Evolutionary conservation across 1,140 invertebrate genomes (phyloP), one percentile per base, ranked within the genome.

Genomic region (Planococcus citri): DNA sequence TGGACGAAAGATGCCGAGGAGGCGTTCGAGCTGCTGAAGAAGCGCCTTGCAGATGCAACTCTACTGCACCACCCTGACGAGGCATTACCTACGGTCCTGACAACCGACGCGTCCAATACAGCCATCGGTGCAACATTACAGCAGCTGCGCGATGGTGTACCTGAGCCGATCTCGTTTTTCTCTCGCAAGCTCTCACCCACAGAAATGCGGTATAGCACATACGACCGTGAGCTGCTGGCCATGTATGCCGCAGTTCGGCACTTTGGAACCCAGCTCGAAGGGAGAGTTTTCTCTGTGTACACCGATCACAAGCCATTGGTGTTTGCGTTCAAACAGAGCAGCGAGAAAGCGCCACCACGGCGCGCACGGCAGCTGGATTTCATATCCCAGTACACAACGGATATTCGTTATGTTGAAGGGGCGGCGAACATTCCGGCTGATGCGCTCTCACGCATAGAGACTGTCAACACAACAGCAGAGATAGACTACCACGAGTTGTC

Each of bases 211-310:
- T 21, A 37, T 69, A 60, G 74, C 74, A 24, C 77, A 0, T 82
- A 78, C 72, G 80, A 81, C 70, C 69, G 78, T 8, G 80, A 83
- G 73, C 72, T 83, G 1, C 69, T 82, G 1, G 81, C 79, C 0
- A 76, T 80, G 24, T 83, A 81, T 72, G 58, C 72, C 12, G 74
- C 75, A 1, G 73, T 80, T 0, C 74, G 78, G 69, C 76, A 79
- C 67, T 82, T 74, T 9, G 75, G 78, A 58, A 74, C 78, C 24
- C 27, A 81, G 0, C 76, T 77, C 20, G 79, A 80, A 74, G 79
- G 74, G 12, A 73, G 76, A 70, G 10, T 27, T n/a, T 78, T 79
- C 51, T 71, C 68, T 0, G 74, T 79, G 2, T 76, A 73, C 38
- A 80, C 78, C 3, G 78, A 81, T 69, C 80, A 81, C 70, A 77